Evolutionary conservation across 2,888 invertebrate genomes (phyloP).

Genomic region (Drosophila anomelani): DNA sequence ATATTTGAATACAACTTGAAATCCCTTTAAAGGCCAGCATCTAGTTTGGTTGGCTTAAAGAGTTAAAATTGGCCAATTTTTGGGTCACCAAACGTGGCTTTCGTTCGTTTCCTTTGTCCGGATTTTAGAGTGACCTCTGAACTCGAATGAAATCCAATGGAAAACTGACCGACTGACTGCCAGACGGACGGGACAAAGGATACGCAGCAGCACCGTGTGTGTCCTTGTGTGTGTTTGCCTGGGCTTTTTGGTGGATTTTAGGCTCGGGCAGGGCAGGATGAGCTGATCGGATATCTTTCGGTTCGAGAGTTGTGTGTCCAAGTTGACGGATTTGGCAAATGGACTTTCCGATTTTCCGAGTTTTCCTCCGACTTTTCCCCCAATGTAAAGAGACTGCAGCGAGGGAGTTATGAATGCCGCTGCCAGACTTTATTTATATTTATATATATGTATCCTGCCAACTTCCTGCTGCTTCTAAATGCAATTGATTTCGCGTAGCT

Average conservation of each 20-base stretch:
- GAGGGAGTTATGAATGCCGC: conserved; percentile 26
- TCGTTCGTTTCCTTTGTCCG: conserved; percentile 9
- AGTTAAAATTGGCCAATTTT: not conserved
- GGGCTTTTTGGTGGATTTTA: conserved; percentile 1
- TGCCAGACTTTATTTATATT: not conserved
- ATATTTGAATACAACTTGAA: not conserved
- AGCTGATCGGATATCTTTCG: conserved; percentile 1
- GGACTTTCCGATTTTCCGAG: not conserved
- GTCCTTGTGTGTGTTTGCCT: not conserved
- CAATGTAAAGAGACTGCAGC: not conserved
- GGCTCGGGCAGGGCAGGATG: conserved; percentile 3
- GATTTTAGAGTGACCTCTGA: conserved; percentile 12
- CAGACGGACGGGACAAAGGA: conserved; percentile 13
- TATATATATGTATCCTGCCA: not conserved
- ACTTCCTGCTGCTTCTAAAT: conserved; percentile 18
- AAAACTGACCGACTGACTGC: not conserved
- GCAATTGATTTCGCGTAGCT: conserved; percentile 34
- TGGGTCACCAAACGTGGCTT: conserved; percentile 9
- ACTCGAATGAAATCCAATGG: conserved; percentile 3
- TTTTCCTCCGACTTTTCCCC: not conserved
- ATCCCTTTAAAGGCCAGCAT: not conserved
- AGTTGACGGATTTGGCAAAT: conserved; percentile 35
- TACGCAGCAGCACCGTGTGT: not conserved
- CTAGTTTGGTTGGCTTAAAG: not conserved
- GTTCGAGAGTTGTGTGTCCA: conserved; percentile 13